Evolutionary conservation across 2,113 vertebrate species (phyloP).

Genomic region (Pica pica): DNA sequence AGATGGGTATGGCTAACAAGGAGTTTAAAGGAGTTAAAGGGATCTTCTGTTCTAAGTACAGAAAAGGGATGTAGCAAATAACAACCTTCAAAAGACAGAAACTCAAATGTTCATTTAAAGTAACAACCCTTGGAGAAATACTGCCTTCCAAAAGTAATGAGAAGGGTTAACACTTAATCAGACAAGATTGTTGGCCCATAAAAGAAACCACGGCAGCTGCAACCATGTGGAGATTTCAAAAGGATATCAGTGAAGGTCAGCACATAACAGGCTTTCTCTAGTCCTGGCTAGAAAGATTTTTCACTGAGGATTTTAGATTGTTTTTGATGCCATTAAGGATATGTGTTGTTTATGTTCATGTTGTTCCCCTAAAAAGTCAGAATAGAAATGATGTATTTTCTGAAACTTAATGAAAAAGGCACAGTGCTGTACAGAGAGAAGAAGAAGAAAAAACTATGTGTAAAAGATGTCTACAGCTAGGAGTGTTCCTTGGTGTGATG

Average conservation of each 20-base stretch:
- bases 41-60: not conserved
- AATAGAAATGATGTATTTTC: not conserved
- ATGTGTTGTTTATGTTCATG: not conserved
- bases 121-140: not conserved
- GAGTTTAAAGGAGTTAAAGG: constrained; percentile 46
- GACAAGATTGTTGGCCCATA: not conserved
- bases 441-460: not conserved
- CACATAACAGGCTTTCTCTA: not conserved
- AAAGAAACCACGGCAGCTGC: not conserved
- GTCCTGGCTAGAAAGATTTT: not conserved
- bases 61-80: constrained; percentile 40
- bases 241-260: not conserved
- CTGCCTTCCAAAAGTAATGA: not conserved
- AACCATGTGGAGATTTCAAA: constrained; percentile 8
- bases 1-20: not conserved
- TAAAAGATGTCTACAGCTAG: not conserved
- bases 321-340: not conserved
- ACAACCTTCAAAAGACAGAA: not conserved
- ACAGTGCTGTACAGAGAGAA: not conserved
- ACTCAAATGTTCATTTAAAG: constrained; percentile 37
- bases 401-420: not conserved
- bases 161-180: constrained; percentile 25
- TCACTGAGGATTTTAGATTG: not conserved
- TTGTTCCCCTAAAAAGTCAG: not conserved
- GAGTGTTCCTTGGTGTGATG: not conserved